A percentile compares a stretch with the other conserved stretches of the same genome.
Evolutionary conservation across 2,888 invertebrate species (phyloP).

Genomic region (Drosophila anceps): DNA sequence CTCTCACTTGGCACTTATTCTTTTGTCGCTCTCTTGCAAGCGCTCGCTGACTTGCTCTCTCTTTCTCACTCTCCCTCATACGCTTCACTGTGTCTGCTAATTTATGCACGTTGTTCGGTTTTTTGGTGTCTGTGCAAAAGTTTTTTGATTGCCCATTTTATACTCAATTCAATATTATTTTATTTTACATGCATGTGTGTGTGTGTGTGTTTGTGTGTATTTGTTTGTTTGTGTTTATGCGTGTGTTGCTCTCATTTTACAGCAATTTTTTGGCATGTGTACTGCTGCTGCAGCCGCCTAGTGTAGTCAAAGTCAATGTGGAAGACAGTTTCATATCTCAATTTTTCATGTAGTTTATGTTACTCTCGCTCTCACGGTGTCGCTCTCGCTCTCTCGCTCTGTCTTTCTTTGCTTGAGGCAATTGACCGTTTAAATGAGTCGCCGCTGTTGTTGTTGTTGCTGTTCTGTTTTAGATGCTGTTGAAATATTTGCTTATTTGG

Average conservation of each 20-base stretch:
- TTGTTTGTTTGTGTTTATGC: slow-evolving; percentile 12
- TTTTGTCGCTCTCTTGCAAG: slow-evolving; percentile 32
- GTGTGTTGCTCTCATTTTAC: slow-evolving; percentile 48
- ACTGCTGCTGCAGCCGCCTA: slow-evolving; percentile 38
- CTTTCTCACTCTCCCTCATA: slow-evolving; percentile 37
- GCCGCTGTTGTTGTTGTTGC: slow-evolving; percentile 36
- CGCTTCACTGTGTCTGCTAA: slow-evolving; percentile 48
- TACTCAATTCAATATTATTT: slow-evolving; percentile 55
- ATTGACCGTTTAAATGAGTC: slow-evolving; percentile 80
- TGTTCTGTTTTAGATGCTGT: slow-evolving; percentile 43
- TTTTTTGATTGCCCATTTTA: slow-evolving; percentile 63
- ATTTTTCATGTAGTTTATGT: slow-evolving; percentile 62
- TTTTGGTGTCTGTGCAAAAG: slow-evolving; percentile 54
- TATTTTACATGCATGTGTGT: slow-evolving; percentile 15
- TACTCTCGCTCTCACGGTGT: slow-evolving; percentile 23
- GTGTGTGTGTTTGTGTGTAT: background rate
- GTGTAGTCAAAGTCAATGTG: slow-evolving; percentile 50
- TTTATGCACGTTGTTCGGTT: slow-evolving; percentile 65
- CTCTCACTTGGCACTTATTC: slow-evolving; percentile 35
- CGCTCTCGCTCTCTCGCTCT: slow-evolving; percentile 38
- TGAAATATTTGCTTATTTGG: slow-evolving; percentile 45
- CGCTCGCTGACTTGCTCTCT: slow-evolving; percentile 9
- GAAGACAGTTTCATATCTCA: slow-evolving; percentile 34
- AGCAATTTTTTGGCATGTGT: slow-evolving; percentile 44
- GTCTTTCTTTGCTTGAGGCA: slow-evolving; percentile 69